Evolutionary conservation across 2,888 invertebrate genomes (phyloP).

Genomic region (Acutogordius australiensis): DNA sequence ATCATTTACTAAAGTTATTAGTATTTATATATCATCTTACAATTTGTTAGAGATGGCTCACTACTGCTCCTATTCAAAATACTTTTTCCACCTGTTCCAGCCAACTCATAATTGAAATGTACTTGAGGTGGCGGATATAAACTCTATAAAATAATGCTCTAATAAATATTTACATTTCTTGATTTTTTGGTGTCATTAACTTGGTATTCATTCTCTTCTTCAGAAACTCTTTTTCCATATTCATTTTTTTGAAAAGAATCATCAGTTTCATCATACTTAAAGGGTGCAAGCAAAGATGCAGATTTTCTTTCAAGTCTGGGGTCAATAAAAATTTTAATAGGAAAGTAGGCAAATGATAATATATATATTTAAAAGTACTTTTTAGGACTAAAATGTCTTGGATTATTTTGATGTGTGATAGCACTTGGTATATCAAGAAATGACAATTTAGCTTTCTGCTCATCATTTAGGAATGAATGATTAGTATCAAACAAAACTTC

Average conservation of each 20-base stretch:
- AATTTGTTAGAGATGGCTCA: neutral
- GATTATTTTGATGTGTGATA: neutral
- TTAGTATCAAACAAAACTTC: slow-evolving; percentile 8
- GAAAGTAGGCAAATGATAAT: too few species aligned
- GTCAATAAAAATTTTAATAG: neutral
- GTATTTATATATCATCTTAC: neutral
- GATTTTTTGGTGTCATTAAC: neutral
- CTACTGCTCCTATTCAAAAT: neutral
- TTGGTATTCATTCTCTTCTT: neutral
- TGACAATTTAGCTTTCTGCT: neutral
- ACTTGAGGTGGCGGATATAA: neutral
- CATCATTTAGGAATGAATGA: neutral
- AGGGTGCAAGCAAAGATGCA: slow-evolving; percentile 6
- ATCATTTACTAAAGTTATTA: neutral
- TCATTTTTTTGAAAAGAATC: neutral
- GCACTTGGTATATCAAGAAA: slow-evolving; percentile 1
- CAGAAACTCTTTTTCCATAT: neutral
- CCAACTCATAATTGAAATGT: neutral
- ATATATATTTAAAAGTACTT: too few species aligned
- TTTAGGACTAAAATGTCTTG: neutral
- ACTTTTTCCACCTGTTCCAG: neutral
- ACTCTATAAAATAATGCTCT: neutral
- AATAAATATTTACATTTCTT: slow-evolving; percentile 9
- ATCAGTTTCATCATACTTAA: slow-evolving; percentile 2
- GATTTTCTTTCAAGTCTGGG: slow-evolving; percentile 1